These are phyloP conservation scores for Drosophila micromelanica DNA, from an alignment of 1,140 invertebrate genomes.

Conservation along the genomic window DNA sequence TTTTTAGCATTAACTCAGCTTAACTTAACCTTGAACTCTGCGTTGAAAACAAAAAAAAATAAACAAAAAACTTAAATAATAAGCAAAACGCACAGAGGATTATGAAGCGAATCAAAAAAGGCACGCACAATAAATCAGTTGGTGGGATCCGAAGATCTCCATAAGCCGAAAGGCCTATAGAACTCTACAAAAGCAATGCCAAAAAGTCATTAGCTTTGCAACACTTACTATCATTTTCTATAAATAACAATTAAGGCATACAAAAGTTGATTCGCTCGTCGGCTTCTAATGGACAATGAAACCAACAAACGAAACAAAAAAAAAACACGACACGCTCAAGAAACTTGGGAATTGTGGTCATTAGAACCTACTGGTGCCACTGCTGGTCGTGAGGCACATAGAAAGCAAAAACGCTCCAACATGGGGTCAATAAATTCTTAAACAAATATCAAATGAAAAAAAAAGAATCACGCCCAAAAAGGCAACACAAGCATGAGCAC, in stretches of 20 bases:
- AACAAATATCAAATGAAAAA: conserved; percentile 44
- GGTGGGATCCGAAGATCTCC: conserved; percentile 37
- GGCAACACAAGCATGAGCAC: conserved; percentile 28
- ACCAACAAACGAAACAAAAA: conserved; percentile 2
- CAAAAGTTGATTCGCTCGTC: conserved; percentile 43
- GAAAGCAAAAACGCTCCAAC: conserved; percentile 64
- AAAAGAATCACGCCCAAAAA: conserved; percentile 21
- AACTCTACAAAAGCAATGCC: conserved; percentile 10
- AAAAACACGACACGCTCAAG: conserved; percentile 51
- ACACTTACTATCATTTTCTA: conserved; percentile 79
- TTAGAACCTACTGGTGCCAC: conserved; percentile 58
- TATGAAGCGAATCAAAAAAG: conserved; percentile 61
- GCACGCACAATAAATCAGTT: conserved; percentile 53
- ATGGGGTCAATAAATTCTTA: conserved; percentile 78
- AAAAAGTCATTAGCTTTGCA: conserved; percentile 73
- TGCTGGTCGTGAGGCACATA: conserved; percentile 36
- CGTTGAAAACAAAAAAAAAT: conserved; percentile 17
- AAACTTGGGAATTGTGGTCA: conserved; percentile 67
- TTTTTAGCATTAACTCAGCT: conserved; percentile 47
- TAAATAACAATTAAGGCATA: conserved; percentile 82
- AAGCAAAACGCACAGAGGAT: conserved; percentile 10
- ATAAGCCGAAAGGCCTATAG: conserved; percentile 51
- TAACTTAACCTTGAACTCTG: conserved; percentile 68
- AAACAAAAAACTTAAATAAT: neutral
- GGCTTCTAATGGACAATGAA: conserved; percentile 34